Evolutionary conservation across 2,797 vertebrate species (phyloP).

Genomic region (Todus mexicanus): DNA sequence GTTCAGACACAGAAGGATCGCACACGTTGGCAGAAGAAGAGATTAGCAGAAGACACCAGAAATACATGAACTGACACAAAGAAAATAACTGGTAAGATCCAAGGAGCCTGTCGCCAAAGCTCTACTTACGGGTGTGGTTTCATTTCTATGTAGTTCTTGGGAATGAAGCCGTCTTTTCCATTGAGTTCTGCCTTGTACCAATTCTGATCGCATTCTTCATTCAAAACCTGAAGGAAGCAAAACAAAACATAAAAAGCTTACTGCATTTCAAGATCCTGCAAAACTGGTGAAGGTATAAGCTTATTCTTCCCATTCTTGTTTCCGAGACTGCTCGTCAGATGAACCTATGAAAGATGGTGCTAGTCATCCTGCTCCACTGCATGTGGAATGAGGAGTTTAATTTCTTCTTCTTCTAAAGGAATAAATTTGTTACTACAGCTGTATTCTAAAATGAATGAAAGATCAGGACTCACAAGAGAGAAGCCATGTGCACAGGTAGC

Average conservation of each 20-base stretch:
- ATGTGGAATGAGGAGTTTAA: background rate
- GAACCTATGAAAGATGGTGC: background rate
- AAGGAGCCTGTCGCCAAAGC: background rate
- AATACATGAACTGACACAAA: background rate
- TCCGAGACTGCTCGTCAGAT: background rate
- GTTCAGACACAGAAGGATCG: background rate
- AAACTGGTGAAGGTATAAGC: background rate
- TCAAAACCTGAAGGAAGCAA: conserved; percentile 87
- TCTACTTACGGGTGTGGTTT: conserved; percentile 96
- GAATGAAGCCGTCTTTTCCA: conserved; percentile 97
- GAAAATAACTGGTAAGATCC: background rate
- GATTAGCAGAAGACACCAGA: background rate
- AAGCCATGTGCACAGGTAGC: background rate
- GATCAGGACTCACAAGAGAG: background rate
- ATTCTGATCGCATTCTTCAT: conserved; percentile 99
- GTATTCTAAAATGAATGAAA: background rate
- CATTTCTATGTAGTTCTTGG: conserved; percentile 99
- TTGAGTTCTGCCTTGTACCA: conserved; percentile 99
- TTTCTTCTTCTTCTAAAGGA: background rate
- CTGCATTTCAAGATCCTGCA: background rate
- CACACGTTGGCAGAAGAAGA: background rate
- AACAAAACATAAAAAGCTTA: background rate
- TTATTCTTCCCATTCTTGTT: background rate
- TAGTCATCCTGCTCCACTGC: background rate
- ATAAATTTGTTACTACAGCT: background rate